Conservation (phyloP, 2,113 vertebrate species). For the Erythrocercus mccallii region DNA sequence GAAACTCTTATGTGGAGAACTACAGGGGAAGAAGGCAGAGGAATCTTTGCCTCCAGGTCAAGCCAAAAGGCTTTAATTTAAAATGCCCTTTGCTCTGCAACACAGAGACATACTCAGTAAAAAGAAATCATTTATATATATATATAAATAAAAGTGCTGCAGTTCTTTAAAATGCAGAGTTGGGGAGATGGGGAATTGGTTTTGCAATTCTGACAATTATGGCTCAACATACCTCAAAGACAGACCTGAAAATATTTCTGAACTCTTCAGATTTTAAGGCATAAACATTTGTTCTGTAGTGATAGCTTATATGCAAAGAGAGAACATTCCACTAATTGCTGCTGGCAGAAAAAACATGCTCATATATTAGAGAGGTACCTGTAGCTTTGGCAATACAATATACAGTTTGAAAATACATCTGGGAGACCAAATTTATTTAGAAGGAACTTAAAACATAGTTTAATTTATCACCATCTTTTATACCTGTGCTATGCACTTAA, state of each 20-base stretch:
- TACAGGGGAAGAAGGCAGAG: background rate
- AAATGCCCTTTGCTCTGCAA: background rate
- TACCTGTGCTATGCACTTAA: background rate
- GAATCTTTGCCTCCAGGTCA: slow-evolving; percentile 14
- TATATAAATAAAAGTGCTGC: background rate
- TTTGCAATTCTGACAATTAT: background rate
- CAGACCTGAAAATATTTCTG: background rate
- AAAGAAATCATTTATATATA: background rate
- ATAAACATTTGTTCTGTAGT: background rate
- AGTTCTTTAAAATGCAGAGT: background rate
- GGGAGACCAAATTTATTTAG: background rate
- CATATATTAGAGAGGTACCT: background rate
- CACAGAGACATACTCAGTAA: background rate
- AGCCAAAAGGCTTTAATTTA: background rate
- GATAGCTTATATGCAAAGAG: background rate
- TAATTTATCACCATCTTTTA: background rate
- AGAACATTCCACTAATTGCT: background rate
- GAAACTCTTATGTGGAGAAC: slow-evolving; percentile 19
- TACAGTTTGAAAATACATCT: background rate
- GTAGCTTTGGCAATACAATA: background rate
- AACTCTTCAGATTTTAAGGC: background rate
- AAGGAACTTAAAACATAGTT: background rate
- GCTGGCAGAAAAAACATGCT: background rate
- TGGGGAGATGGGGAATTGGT: background rate
- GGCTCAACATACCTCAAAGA: background rate